Percentiles rank a stretch among this genome's conserved stretches.
Conservation (phyloP, 2,888 invertebrate species). For the Gordius sp. region DNA sequence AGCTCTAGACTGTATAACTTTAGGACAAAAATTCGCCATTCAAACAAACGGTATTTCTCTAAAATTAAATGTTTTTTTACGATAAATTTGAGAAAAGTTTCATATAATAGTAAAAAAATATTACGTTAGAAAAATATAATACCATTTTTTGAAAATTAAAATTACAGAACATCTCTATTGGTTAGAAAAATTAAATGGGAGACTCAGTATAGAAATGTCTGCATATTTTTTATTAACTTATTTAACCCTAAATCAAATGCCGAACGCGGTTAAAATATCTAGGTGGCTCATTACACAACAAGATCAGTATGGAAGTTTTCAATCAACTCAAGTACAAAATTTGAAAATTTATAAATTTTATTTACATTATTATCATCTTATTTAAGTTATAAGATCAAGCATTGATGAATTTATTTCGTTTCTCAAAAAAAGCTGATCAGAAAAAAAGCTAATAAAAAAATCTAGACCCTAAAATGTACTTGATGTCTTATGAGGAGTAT, state of each 20-base stretch:
- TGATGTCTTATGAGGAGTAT: too few species aligned
- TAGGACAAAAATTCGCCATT: background rate
- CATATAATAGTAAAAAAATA: too few species aligned
- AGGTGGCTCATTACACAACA: background rate
- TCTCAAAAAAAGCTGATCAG: too few species aligned
- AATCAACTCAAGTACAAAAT: conserved; percentile 1
- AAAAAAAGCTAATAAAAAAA: too few species aligned
- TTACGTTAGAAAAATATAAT: too few species aligned
- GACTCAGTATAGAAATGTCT: background rate
- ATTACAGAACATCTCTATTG: too few species aligned
- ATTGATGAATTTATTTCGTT: too few species aligned
- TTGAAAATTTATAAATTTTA: background rate
- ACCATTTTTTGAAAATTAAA: too few species aligned
- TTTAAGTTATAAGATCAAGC: too few species aligned
- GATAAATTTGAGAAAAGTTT: too few species aligned
- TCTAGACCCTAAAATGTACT: too few species aligned
- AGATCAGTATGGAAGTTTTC: background rate
- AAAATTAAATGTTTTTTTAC: too few species aligned
- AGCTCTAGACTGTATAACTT: background rate
- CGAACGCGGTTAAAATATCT: background rate
- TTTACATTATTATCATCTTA: background rate
- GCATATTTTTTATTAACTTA: background rate
- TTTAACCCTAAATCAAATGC: background rate
- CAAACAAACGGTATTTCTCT: background rate
- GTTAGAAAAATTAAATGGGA: background rate